These are phyloP conservation scores for Bubo blakistoni DNA, from an alignment of 2,113 vertebrate species.

Conservation along the genomic window DNA sequence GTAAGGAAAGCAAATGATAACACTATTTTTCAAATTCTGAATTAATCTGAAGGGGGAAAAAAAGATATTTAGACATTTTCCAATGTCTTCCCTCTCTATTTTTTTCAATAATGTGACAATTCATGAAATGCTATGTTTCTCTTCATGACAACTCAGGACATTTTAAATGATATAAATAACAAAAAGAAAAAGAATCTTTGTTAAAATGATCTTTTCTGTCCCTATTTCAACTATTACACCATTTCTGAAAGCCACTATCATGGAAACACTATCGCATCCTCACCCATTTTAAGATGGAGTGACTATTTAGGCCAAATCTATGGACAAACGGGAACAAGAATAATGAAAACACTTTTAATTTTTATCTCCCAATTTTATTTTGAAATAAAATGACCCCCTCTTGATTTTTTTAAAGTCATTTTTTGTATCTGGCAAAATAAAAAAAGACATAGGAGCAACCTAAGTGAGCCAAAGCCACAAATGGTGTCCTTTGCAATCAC, in stretches of 20 bases:
- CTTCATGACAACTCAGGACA: neutral
- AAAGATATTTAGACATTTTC: neutral
- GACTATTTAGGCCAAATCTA: neutral
- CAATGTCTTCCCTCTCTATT: neutral
- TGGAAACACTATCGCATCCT: neutral
- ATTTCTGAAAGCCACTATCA: neutral
- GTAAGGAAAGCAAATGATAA: neutral
- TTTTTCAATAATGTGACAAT: neutral
- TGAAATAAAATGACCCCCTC: neutral
- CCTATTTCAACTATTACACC: neutral
- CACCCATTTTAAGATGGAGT: neutral
- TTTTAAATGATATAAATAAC: neutral
- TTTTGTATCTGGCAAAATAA: neutral
- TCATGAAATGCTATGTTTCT: neutral
- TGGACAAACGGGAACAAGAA: neutral
- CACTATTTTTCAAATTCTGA: neutral
- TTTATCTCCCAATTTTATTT: neutral
- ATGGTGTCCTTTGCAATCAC: neutral
- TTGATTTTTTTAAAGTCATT: neutral
- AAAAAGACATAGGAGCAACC: neutral
- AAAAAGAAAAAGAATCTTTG: neutral
- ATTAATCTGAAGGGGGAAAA: neutral
- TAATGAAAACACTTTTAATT: neutral
- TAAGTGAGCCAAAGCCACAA: neutral
- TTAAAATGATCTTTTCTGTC: neutral